Evolutionary conservation across 2,113 vertebrate species (phyloP), one percentile per base, ranked within the genome.

Genomic region (Cryptoleucopteryx plumbea): DNA sequence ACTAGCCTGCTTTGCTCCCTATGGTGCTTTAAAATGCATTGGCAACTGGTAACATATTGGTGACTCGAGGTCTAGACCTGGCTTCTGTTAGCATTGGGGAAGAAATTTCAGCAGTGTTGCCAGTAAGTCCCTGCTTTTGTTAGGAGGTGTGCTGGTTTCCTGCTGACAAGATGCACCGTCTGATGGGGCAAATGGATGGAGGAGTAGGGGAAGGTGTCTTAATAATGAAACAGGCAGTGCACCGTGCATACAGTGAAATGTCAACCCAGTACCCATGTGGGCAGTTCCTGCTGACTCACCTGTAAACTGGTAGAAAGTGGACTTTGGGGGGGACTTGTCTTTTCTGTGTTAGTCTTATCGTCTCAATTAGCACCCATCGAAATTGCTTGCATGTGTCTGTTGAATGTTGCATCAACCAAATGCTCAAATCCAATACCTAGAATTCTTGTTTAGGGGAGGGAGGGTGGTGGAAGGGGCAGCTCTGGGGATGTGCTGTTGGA

Each of bases 221-320:
- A 27, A 4, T 25, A 27, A 16, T n/a, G 48, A 13, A 67, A 36
- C 23, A 34, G 43, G n/a, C 56, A 2, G 12, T 0, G 1, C 22
- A 3, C 18, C 1, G 0, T 1, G 0, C 12, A 1, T 15, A 3
- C 32, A 25, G 26, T 23, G 67, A 63, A 47, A n/a, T 58, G 38
- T 55, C 62, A 26, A 2, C 19, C 68, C 6, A 2, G 18, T 8
- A 4, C 2, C 5, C 7, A 0, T 8, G 23, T 63, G 75, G 58
- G 67, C 50, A 68, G 40, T 38, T 93, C 66, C 71, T 82, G 84
- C 66, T 62, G 62, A 14, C 58, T 88, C 53, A 63, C n/a, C 59
- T 13, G 1, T 67, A 29, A 94, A 42, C 29, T 63, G 43, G n/a
- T 67, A 65, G 93, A 68, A 70, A 77, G 36, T 19, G 34, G 71